Evolutionary conservation across 2,113 vertebrate species (phyloP), one percentile per base, ranked within the genome.

Genomic region (Rhinolophus sinicus): DNA sequence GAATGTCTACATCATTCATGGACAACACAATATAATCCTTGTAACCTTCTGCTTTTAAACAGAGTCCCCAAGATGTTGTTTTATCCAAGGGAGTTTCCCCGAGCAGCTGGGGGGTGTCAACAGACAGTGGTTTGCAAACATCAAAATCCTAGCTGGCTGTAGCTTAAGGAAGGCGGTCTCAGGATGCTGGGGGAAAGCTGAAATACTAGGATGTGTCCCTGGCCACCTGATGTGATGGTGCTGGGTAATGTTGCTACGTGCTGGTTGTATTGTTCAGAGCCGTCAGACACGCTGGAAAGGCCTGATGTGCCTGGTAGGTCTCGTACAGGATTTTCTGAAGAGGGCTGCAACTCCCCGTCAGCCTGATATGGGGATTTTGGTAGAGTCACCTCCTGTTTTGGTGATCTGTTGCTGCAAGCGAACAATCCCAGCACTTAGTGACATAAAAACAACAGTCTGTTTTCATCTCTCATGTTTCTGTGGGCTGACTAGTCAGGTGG

Each of bases 261-360:
- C 62, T 64, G 0, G 21, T n/a, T 35, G 13, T 0, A 0, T 6
- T 64, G 67, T 50, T 65, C 14, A 40, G 38, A 70, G 75, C 16
- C 5, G 6, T 77, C 8, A 18, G 35, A 24, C 26, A 30, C 64
- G 2, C 38, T 38, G 8, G 35, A 24, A n/a, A 10, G n/a, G 44
- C 18, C 40, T 47, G 58, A 14, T 5, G 4, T 44, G 62, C 76
- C 35, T 0, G 15, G 28, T 12, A 58, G 33, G 3, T 24, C 1
- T 19, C 58, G 12, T 44, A 44, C 16, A 28, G 1, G 0, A 12
- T 77, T 81, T 50, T 26, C 40, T 60, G 2, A 67, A 21, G 50
- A 78, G 16, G 21, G 4, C 44, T 65, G 1, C 33, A 54, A 0
- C 3, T 47, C 9, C 8, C 2, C 3, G 19, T 33, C 30, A 26